Evolutionary conservation across 2,113 vertebrate species (phyloP), one percentile per base, ranked within the genome.

Genomic region (Perca schrenkii): DNA sequence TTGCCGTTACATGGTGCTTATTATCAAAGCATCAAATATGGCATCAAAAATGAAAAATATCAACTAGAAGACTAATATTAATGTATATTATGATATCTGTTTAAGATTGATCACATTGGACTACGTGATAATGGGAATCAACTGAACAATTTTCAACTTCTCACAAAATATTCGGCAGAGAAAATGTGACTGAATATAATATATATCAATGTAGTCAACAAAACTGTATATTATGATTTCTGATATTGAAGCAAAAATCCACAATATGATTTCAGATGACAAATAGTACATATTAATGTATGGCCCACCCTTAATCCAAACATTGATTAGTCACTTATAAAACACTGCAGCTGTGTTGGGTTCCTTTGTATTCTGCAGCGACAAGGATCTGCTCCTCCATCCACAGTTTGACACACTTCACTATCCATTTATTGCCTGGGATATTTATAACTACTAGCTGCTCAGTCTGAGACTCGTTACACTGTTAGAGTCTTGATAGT

Each of bases 401-500:
- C 82, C 63, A 63, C 76, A 77, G 64, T 79, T 76, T 88, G 87
- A 89, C 88, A 92, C 75, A 85, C 79, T 92, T 90, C 78, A 74
- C 82, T 63, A 71, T 82, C 68, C 77, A 53, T 75, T 88, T 58
- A 75, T 77, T 74, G 66, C 71, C 75, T 69, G 63, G 66, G 85
- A 82, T 88, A 92, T 87, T 87, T 92, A 88, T 92, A 92, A 88
- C 88, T 68, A 75, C 86, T 69, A 43, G 61, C 77, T 79, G 80
- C 74, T 77, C 85, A 57, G 69, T 61, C 75, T 74, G 84, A 84
- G 80, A 85, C 90, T 91, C 74, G 82, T 89, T 85, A 87, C 75
- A 60, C 78, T 36, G 67, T 40, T 49, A 76, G 21, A 65, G 70
- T 82, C 84, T 77, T 70, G 56, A 84, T 77, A 56, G 84, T 87